Evolutionary conservation across 2,113 vertebrate species (phyloP).

Genomic region (Numenius arquata): DNA sequence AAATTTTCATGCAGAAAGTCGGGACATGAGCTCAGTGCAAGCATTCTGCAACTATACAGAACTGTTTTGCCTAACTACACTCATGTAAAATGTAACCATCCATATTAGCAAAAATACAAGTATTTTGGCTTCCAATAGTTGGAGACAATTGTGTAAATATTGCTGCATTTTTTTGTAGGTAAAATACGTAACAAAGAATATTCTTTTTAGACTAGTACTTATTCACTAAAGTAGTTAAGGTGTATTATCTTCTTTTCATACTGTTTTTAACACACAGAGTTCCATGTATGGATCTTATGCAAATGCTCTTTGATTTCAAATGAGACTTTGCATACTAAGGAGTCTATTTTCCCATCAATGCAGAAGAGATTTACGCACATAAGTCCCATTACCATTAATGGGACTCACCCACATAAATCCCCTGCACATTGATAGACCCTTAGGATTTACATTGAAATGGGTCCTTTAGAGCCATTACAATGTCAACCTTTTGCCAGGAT

Average conservation of each 20-base stretch:
- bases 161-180: not conserved
- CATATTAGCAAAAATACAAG: not conserved
- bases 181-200: not conserved
- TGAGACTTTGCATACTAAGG: constrained; percentile 67
- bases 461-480: constrained; percentile 67
- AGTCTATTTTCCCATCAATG: constrained; percentile 58
- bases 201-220: not conserved
- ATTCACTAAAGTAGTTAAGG: constrained; percentile 1
- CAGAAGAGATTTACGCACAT: constrained; percentile 54
- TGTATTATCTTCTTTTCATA: constrained; percentile 18
- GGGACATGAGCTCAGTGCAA: not conserved
- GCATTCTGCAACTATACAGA: not conserved
- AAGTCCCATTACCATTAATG: constrained; percentile 68
- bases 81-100: not conserved
- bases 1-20: not conserved
- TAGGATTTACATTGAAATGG: constrained; percentile 63
- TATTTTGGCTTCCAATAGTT: not conserved
- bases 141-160: not conserved
- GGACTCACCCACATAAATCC: constrained; percentile 63
- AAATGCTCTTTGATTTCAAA: constrained; percentile 68
- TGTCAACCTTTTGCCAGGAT: constrained; percentile 56
- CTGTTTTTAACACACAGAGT: constrained; percentile 24
- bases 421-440: constrained; percentile 59
- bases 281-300: constrained; percentile 53
- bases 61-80: not conserved